Conservation (phyloP, 1,140 invertebrate genomes). For the Heterodera carotae region DNA sequence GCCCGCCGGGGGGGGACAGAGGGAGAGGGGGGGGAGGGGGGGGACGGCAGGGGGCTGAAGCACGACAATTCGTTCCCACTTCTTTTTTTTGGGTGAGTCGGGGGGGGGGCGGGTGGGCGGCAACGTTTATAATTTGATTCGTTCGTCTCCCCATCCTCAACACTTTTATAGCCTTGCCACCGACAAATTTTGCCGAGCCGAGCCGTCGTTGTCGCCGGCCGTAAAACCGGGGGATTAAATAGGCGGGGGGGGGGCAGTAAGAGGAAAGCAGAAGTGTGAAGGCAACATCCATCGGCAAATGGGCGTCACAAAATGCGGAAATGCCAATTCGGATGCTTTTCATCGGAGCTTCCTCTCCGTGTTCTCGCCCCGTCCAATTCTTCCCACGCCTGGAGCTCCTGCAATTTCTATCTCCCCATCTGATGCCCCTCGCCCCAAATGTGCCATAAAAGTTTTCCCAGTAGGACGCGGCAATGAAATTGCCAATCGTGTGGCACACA, state of each 20-base stretch:
- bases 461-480: background rate
- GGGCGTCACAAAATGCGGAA: background rate
- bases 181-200: background rate
- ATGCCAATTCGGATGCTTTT: slow-evolving; percentile 2
- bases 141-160: background rate
- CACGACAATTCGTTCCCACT: background rate
- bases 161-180: background rate
- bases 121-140: slow-evolving; percentile 2
- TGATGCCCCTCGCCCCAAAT: background rate
- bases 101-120: too few relatives aligned
- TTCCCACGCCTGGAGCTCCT: background rate
- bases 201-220: too few relatives aligned
- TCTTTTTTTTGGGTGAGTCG: background rate
- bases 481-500: background rate
- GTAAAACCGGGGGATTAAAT: background rate
- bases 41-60: background rate
- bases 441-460: slow-evolving; percentile 2
- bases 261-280: background rate
- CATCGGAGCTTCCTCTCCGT: background rate
- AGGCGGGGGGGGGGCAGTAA: too few relatives aligned
- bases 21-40: too few relatives aligned
- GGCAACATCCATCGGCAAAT: background rate
- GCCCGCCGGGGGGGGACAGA: too few relatives aligned
- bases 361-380: background rate
- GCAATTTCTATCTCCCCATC: background rate